Conservation (phyloP, 2,888 invertebrate species). For the Opisthograptis luteolata region DNA sequence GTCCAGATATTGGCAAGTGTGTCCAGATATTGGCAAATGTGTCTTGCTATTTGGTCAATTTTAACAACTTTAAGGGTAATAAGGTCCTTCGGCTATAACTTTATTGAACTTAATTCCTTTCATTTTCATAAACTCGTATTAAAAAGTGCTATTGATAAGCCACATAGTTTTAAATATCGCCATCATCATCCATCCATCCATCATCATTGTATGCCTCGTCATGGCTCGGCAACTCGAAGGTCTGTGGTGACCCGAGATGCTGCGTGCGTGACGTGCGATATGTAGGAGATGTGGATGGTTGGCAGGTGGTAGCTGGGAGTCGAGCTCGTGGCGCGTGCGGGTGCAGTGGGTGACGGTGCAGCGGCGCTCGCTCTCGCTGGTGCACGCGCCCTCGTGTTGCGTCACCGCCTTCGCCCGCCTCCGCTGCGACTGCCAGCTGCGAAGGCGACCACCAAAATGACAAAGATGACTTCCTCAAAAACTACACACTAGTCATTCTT, state of each 20-base stretch:
- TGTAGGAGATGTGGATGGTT: conserved; percentile 32
- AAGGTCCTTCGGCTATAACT: too few species aligned
- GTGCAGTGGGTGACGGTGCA: conserved; percentile 60
- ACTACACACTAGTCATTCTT: too few species aligned
- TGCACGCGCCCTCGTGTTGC: conserved; percentile 69
- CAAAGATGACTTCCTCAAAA: not conserved
- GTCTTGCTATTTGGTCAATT: too few species aligned
- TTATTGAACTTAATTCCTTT: too few species aligned
- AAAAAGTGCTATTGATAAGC: too few species aligned
- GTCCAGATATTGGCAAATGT: too few species aligned
- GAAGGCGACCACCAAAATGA: conserved; percentile 10
- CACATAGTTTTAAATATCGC: not conserved
- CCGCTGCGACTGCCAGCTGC: conserved; percentile 67
- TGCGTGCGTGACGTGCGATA: conserved; percentile 10
- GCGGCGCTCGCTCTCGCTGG: conserved; percentile 50
- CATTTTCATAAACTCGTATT: too few species aligned
- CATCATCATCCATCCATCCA: conserved; percentile 17
- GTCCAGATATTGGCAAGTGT: too few species aligned
- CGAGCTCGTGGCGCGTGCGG: conserved; percentile 49
- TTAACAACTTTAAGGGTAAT: too few species aligned
- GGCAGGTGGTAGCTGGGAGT: conserved; percentile 40
- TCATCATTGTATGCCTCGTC: too few species aligned
- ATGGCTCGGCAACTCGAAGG: too few species aligned
- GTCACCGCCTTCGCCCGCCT: conserved; percentile 55
- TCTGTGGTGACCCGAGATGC: too few species aligned